Evolutionary conservation across 2,113 vertebrate genomes (phyloP).

Genomic region (Typhlomys cinereus): DNA sequence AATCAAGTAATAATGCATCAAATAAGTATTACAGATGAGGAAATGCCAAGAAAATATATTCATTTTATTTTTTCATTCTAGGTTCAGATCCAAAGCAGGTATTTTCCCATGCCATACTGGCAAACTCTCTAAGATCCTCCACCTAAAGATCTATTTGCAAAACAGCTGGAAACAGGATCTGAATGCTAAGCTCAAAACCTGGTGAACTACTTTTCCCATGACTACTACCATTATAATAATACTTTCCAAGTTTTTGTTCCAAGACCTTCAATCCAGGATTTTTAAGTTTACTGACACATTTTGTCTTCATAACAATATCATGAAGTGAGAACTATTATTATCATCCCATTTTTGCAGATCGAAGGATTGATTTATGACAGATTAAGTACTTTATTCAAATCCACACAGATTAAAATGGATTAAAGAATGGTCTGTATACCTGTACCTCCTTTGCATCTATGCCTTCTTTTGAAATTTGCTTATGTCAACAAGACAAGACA

Average conservation of each 20-base stretch:
- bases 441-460: slow-evolving; percentile 12
- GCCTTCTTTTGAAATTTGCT: slow-evolving; percentile 22
- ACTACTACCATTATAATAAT: background rate
- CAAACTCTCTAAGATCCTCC: background rate
- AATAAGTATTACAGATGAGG: too few relatives aligned
- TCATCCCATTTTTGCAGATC: slow-evolving; percentile 3
- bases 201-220: background rate
- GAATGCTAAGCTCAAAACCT: slow-evolving; percentile 25
- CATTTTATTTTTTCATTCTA: background rate
- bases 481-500: background rate
- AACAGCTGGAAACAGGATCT: background rate
- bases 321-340: slow-evolving; percentile 31
- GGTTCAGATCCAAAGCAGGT: slow-evolving; percentile 14
- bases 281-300: background rate
- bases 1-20: slow-evolving; percentile 8
- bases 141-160: background rate
- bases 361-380: background rate
- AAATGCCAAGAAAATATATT: slow-evolving; percentile 25
- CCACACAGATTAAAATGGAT: slow-evolving; percentile 12
- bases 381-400: slow-evolving; percentile 3
- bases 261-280: slow-evolving; percentile 3
- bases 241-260: slow-evolving; percentile 6
- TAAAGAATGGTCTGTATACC: background rate
- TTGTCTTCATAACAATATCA: slow-evolving; percentile 3
- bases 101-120: background rate